Evolutionary conservation across 1,140 invertebrate species (phyloP), one percentile per base, ranked within the genome.

Genomic region (Littorina saxatilis): DNA sequence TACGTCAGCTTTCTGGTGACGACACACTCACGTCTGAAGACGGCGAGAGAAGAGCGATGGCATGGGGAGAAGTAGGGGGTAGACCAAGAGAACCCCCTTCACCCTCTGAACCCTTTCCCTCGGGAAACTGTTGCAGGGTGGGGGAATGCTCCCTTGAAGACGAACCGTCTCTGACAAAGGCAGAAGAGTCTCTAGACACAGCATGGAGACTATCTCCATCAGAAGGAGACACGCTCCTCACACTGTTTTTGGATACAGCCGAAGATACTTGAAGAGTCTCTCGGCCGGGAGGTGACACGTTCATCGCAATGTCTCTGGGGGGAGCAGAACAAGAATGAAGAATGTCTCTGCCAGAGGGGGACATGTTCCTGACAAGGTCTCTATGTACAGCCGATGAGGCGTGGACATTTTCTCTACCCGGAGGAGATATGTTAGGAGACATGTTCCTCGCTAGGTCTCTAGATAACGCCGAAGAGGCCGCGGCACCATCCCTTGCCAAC

Each of bases 1-100:
- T 7, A 39, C 39, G 32, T 78, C 76, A 78, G 76, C 76, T 78
- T 20, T 78, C 76, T 9, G 76, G 39, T 1, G 66, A 68, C 5
- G 66, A 68, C 35, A 35, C 66, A 17, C 23, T 17, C 0, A 29
- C 29, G 27, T 32, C 61, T 39, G 66, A 68, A 2, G 66, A 68
- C 35, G 66, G 35, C 11, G 66, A 32, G 35, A 35, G 35, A 32
- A 68, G 37, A 39, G 32, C 66, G 11, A 68, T 32, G 32, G 66
- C 7, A 68, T 7, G 66, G 35, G 66, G 66, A 68, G 35, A 35
- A 39, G 35, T 32, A 39, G 13, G 61, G 43, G 43, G 43, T 47
- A 47, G 17, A 5, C 7, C 43, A 47, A 47, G 43, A 47, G 17
- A 5, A 47, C 43, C 43, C 43, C 43, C 43, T 47, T 47, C 43